These are phyloP conservation scores for Stenolophus ochropezus DNA, from an alignment of 2,888 invertebrate genomes.

Conservation along the genomic window DNA sequence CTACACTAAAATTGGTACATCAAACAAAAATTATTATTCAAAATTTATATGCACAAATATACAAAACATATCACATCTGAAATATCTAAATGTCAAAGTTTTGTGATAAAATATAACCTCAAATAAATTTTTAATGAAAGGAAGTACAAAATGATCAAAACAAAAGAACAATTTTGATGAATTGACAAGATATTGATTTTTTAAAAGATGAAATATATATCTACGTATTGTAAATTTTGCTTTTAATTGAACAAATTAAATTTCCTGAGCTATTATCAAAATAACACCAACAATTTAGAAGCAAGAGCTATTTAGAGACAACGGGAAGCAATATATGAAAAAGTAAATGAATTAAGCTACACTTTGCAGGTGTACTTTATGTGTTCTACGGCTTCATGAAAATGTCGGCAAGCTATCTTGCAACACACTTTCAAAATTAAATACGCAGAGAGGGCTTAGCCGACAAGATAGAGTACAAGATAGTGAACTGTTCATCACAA, in stretches of 20 bases:
- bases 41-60: no score
- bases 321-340: background rate
- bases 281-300: background rate
- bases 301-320: background rate
- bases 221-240: background rate
- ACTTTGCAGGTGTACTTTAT: conserved; percentile 13
- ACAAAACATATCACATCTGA: no score
- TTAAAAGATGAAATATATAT: background rate
- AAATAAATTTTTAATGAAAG: no score
- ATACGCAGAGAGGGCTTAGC: background rate
- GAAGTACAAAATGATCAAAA: no score
- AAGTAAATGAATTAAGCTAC: conserved; percentile 17
- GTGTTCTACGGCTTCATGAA: conserved; percentile 3
- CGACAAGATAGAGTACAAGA: background rate
- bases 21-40: no score
- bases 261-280: background rate
- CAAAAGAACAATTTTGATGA: no score
- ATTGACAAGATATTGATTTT: no score
- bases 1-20: no score
- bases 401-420: background rate
- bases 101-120: no score
- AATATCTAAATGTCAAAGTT: no score
- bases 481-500: background rate
- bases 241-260: background rate
- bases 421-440: background rate